These are phyloP conservation scores for Rhynchotus rufescens DNA, from an alignment of 2,797 vertebrate species.

Conservation along the genomic window DNA sequence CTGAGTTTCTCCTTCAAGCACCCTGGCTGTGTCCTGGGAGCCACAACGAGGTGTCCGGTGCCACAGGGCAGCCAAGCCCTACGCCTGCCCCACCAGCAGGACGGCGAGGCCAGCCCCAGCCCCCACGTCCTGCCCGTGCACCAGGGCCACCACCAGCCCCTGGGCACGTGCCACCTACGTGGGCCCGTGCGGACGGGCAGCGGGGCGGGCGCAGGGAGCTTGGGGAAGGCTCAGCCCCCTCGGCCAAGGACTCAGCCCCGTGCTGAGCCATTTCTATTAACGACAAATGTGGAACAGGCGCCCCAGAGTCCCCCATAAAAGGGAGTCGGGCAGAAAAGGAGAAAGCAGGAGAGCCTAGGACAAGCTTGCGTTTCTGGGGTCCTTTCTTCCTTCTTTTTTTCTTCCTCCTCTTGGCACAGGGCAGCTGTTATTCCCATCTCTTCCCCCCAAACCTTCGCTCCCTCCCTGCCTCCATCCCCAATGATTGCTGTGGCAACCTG, in stretches of 20 bases:
- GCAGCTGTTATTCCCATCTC: not conserved
- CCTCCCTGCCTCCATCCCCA: not conserved
- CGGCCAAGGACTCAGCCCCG: not conserved
- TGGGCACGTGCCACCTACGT: not conserved
- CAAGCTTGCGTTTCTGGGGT: not conserved
- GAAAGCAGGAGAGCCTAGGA: not conserved
- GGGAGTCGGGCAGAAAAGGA: not conserved
- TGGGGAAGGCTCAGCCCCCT: not conserved
- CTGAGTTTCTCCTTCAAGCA: not conserved
- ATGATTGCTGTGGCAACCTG: constrained; percentile 27
- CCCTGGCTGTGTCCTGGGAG: not conserved
- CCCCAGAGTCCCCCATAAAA: not conserved
- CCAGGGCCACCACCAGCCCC: not conserved
- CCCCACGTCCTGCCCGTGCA: not conserved
- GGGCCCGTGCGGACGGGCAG: not conserved
- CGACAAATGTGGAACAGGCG: constrained; percentile 39
- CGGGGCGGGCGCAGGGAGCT: not conserved
- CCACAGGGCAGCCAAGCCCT: too few relatives aligned
- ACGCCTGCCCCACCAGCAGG: too few relatives aligned
- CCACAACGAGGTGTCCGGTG: too few relatives aligned
- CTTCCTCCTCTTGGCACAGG: constrained; percentile 43
- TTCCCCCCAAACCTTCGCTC: not conserved
- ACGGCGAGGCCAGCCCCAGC: too few relatives aligned
- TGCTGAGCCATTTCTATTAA: not conserved
- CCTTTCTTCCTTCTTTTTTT: constrained; percentile 13